Percentiles rank a stretch among this genome's conserved stretches.
phyloP scores from a whole-genome alignment of 2,797 vertebrate species.

The Catamblyrhynchus diadema region DNA sequence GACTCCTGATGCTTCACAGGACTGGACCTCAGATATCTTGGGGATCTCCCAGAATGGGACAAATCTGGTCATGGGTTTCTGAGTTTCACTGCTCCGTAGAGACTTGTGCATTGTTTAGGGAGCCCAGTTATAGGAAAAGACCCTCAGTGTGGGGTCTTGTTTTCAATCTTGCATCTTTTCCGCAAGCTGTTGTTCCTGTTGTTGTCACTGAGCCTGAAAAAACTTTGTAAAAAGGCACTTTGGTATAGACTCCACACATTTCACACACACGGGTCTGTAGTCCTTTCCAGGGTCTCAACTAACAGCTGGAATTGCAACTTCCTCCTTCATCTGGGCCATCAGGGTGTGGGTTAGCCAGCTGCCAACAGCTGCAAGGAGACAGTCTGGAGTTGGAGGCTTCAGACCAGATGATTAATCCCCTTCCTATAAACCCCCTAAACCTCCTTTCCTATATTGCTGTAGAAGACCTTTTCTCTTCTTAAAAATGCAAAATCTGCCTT shows the following conservation, averaged over 20 bases:
- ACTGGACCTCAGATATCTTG: background rate
- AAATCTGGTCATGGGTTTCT: background rate
- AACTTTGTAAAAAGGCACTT: background rate
- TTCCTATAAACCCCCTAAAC: background rate
- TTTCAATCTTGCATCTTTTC: background rate
- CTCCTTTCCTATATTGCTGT: background rate
- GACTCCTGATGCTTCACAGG: background rate
- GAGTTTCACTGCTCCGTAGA: background rate
- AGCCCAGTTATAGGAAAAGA: background rate
- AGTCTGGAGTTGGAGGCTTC: background rate
- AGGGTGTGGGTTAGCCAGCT: background rate
- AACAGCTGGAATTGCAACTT: background rate
- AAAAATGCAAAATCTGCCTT: background rate
- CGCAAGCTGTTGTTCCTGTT: background rate
- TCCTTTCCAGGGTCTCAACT: background rate
- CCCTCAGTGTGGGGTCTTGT: background rate
- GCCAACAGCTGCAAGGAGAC: background rate
- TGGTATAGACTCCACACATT: background rate
- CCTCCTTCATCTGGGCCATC: background rate
- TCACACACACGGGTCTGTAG: background rate
- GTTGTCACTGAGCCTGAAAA: background rate
- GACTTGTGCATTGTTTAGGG: background rate
- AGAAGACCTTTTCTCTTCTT: background rate
- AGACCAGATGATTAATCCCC: background rate
- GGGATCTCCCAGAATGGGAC: background rate